Evolutionary conservation across 2,888 invertebrate species (phyloP), one percentile per base, ranked within the genome.

Genomic region (Octonoba sinensis): DNA sequence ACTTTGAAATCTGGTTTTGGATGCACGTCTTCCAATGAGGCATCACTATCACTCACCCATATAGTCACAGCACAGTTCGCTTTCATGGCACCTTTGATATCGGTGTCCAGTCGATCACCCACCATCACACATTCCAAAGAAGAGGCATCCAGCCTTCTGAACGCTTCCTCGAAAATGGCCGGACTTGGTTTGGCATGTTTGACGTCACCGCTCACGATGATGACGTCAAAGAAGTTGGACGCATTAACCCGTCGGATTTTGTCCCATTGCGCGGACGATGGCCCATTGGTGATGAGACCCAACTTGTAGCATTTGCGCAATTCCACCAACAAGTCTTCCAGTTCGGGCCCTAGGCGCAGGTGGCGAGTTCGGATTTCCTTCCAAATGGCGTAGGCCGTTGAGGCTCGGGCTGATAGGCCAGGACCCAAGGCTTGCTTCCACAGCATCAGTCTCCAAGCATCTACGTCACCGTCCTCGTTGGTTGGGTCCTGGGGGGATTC

Each of bases 191-290:
- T 96, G 90, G 95, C 95, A 93, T 94, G 95, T 3, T 93, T 93
- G 86, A 94, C 90, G 89, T 95, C 95, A 20, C 94, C 94, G 65
- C 94, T 94, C 57, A 95, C 94, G 13, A 86, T 57, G 24, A 86
- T 83, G 13, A 72, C 77, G 70, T 86, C 86, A 70, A 86, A 86
- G 57, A 82, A 77, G 18, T 78, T 70, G 15, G 66, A 46, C n/a
- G 77, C 85, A 60, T 86, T 85, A 56, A 87, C 73, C 66, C 87
- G 85, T 0, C 86, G 91, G 84, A 96, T 91, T 90, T 96, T 96
- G 90, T 96, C 95, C 95, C 95, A 95, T 89, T 96, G 95, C 49
- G 94, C 93, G 84, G 92, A 92, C 81, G 95, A 94, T 15, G 95
- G 93, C 65, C 95, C 95, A 89, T 96, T 96, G 86, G 95, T 95